Percentiles rank a stretch among this genome's conserved stretches.
Conservation (phyloP, 2,888 invertebrate genomes). For the Acanthococcus lagerstroemiae region DNA sequence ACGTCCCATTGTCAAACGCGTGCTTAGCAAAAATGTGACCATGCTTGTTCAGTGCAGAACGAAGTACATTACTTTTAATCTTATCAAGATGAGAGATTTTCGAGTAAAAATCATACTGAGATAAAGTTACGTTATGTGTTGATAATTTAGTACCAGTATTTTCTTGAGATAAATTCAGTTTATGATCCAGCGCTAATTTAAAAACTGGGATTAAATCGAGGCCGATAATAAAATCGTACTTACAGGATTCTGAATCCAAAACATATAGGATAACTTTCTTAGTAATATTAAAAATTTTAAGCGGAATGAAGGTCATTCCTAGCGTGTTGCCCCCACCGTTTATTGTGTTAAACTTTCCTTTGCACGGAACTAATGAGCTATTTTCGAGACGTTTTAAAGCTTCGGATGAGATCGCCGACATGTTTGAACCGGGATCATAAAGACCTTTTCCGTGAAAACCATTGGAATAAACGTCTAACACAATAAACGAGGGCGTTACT, state of each 20-base stretch:
- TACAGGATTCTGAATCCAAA: background rate
- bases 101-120: background rate
- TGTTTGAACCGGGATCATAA: background rate
- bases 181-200: background rate
- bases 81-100: background rate
- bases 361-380: background rate
- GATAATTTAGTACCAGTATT: no score
- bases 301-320: background rate
- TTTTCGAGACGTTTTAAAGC: background rate
- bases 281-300: background rate
- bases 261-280: background rate
- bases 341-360: background rate
- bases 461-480: no score
- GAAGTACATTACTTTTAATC: background rate
- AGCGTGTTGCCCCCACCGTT: background rate
- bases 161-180: background rate
- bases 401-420: background rate
- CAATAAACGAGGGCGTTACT: background rate
- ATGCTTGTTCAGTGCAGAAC: background rate
- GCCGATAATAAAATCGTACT: conserved; percentile 1
- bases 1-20: conserved; percentile 4
- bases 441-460: background rate
- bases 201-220: background rate
- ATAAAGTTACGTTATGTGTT: background rate
- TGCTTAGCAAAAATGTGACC: background rate